These are phyloP conservation scores for Leptosomus discolor DNA, from an alignment of 2,113 vertebrate species.

Conservation along the genomic window DNA sequence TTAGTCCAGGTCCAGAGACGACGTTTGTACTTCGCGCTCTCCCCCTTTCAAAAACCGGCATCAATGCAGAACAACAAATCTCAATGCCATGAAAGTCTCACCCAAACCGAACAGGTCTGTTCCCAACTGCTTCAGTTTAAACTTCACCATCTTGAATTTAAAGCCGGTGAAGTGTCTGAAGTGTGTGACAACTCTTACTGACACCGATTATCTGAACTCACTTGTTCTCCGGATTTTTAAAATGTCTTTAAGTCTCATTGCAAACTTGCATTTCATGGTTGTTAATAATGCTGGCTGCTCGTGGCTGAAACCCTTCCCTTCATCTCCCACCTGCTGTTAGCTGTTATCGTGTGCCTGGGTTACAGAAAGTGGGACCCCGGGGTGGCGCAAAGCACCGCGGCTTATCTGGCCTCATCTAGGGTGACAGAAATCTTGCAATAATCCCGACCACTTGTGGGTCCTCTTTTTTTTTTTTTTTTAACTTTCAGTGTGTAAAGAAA, in stretches of 20 bases:
- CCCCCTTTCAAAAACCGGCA: neutral
- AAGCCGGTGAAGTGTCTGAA: neutral
- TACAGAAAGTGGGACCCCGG: neutral
- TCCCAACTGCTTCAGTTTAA: neutral
- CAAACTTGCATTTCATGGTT: neutral
- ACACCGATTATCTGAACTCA: neutral
- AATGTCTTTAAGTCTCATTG: neutral
- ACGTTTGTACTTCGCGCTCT: neutral
- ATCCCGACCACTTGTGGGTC: rapidly evolving
- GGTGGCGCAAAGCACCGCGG: neutral
- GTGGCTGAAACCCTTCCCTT: neutral
- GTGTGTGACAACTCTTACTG: neutral
- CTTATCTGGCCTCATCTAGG: neutral
- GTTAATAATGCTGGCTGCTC: neutral
- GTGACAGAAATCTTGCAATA: neutral
- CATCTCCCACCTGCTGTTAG: neutral
- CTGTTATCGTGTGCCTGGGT: neutral
- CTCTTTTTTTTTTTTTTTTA: neutral
- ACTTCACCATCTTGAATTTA: neutral
- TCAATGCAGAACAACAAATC: neutral
- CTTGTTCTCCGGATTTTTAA: neutral
- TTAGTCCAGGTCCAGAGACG: neutral
- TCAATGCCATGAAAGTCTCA: neutral
- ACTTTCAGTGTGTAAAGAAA: neutral
- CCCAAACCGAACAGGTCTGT: neutral